phyloP scores from a whole-genome alignment of 1,140 invertebrate genomes.

The Pseudomyrmex flavicornis region DNA sequence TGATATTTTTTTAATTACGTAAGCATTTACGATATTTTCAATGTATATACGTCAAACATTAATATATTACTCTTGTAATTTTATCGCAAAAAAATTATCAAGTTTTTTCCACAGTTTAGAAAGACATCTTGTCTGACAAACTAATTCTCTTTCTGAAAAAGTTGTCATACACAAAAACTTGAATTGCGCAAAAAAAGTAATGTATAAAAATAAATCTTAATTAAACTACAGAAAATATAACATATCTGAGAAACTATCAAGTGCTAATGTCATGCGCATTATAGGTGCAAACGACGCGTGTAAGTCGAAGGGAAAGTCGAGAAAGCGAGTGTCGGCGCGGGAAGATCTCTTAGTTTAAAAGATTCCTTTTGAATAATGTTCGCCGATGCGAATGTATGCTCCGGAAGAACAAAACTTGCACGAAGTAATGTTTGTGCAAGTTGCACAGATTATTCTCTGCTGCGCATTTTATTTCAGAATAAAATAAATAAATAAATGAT shows the following conservation, averaged over 20 bases:
- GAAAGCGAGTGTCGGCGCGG: constrained; percentile 22
- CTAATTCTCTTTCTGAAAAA: not conserved
- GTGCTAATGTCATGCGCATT: not conserved
- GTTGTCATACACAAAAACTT: not conserved
- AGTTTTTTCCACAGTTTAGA: no score
- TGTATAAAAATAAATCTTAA: not conserved
- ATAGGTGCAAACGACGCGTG: not conserved
- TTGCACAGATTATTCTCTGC: not conserved
- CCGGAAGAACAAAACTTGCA: not conserved
- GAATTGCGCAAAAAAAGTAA: not conserved
- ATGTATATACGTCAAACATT: no score
- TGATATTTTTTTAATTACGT: no score
- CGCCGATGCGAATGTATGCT: not conserved
- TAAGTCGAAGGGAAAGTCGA: constrained; percentile 16
- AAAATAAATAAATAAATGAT: no score
- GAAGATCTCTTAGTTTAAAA: not conserved
- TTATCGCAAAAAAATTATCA: not conserved
- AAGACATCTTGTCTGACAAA: no score
- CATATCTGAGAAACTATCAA: not conserved
- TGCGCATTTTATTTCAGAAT: no score
- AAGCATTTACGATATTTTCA: no score
- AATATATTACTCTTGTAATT: no score
- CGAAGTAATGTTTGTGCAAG: not conserved
- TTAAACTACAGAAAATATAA: not conserved
- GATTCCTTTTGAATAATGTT: not conserved